phyloP scores from a whole-genome alignment of 1,140 invertebrate species.

The Diachasma alloeum region DNA sequence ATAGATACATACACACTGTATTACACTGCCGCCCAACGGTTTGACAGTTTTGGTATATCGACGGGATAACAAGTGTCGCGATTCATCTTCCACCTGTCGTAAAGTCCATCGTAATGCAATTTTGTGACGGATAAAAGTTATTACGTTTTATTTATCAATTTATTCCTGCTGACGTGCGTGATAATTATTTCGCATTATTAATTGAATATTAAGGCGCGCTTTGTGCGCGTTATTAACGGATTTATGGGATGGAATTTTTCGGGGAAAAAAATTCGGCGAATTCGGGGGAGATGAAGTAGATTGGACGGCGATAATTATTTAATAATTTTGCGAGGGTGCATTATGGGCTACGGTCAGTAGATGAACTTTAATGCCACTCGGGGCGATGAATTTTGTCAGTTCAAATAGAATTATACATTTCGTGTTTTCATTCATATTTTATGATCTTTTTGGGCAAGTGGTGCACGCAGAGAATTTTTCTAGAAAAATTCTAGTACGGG shows the following conservation, averaged over 20 bases:
- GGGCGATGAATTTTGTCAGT: background rate
- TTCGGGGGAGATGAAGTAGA: background rate
- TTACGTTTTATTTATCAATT: background rate
- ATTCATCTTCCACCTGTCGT: slow-evolving; percentile 32
- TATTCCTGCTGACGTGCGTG: background rate
- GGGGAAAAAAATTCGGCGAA: background rate
- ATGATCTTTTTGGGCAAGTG: too few species aligned
- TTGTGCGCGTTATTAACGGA: background rate
- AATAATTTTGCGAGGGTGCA: background rate
- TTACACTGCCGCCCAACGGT: slow-evolving; percentile 13
- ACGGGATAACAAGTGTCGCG: slow-evolving; percentile 25
- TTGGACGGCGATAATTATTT: background rate
- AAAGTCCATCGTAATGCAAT: slow-evolving; percentile 22
- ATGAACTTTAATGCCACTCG: background rate
- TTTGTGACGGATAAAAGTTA: background rate
- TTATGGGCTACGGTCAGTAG: background rate
- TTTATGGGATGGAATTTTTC: background rate
- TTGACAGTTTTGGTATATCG: slow-evolving; percentile 32
- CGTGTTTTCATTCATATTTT: too few species aligned
- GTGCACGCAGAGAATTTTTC: too few species aligned
- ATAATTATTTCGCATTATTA: background rate
- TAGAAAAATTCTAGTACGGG: too few species aligned
- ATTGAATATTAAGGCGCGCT: background rate
- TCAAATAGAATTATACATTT: too few species aligned
- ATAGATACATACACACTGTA: slow-evolving; percentile 26